Base-by-base conservation (phyloP, 2,888 invertebrate genomes). In the Ochropacha duplaris region DNA sequence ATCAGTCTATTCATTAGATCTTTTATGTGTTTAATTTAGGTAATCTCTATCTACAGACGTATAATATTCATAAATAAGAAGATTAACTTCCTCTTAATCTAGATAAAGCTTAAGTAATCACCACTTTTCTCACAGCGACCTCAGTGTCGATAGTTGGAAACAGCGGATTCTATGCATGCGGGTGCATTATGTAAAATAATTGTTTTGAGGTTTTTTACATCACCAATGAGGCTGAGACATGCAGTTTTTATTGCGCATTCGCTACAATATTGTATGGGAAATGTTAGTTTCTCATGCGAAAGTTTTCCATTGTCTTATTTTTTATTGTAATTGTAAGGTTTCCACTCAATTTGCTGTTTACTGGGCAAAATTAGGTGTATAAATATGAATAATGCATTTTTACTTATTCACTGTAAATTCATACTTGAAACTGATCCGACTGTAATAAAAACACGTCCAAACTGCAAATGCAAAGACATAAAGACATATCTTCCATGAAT, bases 211-310 rank as follows among this genome's bases (percentile, higher is more conserved):
- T 85, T 89, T 83, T 83, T 82, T 84, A 79, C 81, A 71, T 76
- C 80, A 77, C 74, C 74, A 71, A 73, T 69, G 72, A 76, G 72
- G 77, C 74, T 75, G 79, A 79, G 83, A 81, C 79, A 78, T 67
- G 74, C 68, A 59, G 71, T 83, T 86, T 88, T 90, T 87, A 83
- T 83, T 79, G 72, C 79, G 68, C 73, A 68, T 78, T 78, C 71
- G 78, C 80, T 68, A 73, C 80, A 81, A 79, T 84, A 84, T 79
- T 78, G 85, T 83, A 85, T 90, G 90, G 83, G 90, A 91, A 90
- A 81, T 76, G 74, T 63, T 74, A 71, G 83, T 81, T 90, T 91
- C 90, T 81, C 91, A 88, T 91, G 89, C 87, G 90, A 90, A 90
- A 89, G 88, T 87, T 78, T 70, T 61, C 76, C 58, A 82, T 84